These are phyloP conservation scores for Cremastinae sp. DNA, from an alignment of 2,888 invertebrate species.

Conservation along the genomic window DNA sequence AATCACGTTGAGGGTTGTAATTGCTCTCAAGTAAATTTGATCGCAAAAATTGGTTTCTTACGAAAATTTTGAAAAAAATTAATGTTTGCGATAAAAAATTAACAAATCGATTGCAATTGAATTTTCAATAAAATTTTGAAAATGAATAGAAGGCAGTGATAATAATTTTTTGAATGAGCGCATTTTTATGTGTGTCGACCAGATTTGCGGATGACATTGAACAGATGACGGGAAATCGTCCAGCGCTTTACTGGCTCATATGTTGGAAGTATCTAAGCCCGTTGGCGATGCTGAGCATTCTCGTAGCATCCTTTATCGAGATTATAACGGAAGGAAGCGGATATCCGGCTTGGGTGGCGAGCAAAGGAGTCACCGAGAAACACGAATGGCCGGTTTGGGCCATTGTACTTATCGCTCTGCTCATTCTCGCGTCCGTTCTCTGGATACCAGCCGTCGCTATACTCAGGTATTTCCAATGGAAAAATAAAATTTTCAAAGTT, in stretches of 20 bases:
- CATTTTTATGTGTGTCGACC: not conserved
- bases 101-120: not conserved
- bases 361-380: conserved; percentile 86
- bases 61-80: too few relatives aligned
- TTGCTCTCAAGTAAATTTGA: too few relatives aligned
- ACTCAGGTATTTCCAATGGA: conserved; percentile 84
- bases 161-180: not conserved
- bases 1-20: too few relatives aligned
- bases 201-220: conserved; percentile 97
- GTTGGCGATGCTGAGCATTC: conserved; percentile 91
- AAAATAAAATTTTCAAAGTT: too few relatives aligned
- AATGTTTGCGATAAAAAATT: too few relatives aligned
- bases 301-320: conserved; percentile 91
- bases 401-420: conserved; percentile 86
- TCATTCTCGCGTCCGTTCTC: conserved; percentile 90
- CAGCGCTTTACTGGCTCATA: conserved; percentile 94
- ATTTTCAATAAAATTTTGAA: not conserved
- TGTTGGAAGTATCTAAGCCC: conserved; percentile 98
- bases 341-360: conserved; percentile 91
- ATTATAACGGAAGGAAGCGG: conserved; percentile 90
- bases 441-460: conserved; percentile 94
- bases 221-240: conserved; percentile 95
- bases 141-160: not conserved
- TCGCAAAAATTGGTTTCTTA: too few relatives aligned
- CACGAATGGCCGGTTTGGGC: conserved; percentile 95